Evolutionary conservation across 2,113 vertebrate genomes (phyloP), one percentile per base, ranked within the genome.

Genomic region (Cyphomyrus discorhynchus): DNA sequence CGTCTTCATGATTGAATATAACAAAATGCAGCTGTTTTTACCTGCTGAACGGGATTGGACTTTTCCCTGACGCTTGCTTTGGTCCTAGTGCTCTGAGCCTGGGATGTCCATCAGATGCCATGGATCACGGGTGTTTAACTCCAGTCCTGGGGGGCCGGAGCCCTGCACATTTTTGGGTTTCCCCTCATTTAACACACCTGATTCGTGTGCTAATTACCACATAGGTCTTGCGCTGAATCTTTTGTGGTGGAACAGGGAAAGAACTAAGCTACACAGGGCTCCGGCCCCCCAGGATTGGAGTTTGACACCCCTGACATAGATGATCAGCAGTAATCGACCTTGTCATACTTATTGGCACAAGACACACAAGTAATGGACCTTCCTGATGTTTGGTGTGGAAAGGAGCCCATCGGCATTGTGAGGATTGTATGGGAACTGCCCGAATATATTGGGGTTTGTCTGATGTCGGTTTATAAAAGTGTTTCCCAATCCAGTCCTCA

Each of bases 11-110:
- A 77, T 5, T 39, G 15, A 77, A 39, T 39, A 39, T 39, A 39
- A 13, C 31, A 15, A 77, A 66, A 77, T 77, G 31, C 42, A 58
- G 52, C 93, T 49, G n/a, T 97, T 91, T 94, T 96, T 92, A 83
- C 90, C 95, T 97, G 92, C 62, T 96, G 94, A 98, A 98, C 47
- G 84, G 91, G 90, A 97, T 95, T 56, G 94, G 50, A 52, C 3
- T 17, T 52, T 52, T 15, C 13, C 50, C 50, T 94, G 93, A 96
- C 24, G 93, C 92, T 90, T 87, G 92, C 92, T 13, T 92, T 82
- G 42, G 62, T 84, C 89, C 52, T 93, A 88, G 89, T 92, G 86
- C 87, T 89, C 91, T 96, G 96, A 52, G 94, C 95, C 24, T 92
- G 21, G 5, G 93, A 94, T 77, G 91, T 93, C 89, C 91, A 39